phyloP scores from a whole-genome alignment of 1,140 invertebrate species.

The Cylas formicarius region DNA sequence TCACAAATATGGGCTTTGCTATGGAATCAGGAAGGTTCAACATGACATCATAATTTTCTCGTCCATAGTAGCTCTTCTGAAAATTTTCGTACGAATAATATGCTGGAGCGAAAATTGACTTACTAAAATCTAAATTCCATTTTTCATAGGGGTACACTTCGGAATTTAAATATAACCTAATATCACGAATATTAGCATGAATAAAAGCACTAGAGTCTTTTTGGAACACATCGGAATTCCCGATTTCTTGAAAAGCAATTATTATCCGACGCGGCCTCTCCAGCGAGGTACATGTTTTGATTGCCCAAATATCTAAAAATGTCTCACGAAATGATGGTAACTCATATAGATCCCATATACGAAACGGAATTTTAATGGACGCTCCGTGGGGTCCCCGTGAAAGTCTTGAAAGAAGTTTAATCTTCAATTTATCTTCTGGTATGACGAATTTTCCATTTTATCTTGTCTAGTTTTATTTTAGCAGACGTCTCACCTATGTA shows the following conservation, averaged over 20 bases:
- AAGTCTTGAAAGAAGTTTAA: slow-evolving; percentile 8
- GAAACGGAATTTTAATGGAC: slow-evolving; percentile 14
- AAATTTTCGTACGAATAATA: too few species aligned
- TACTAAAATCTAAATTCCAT: too few species aligned
- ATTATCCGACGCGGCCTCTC: slow-evolving; percentile 22
- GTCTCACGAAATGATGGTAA: slow-evolving; percentile 14
- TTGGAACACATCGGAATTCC: neutral
- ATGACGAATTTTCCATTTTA: slow-evolving; percentile 23
- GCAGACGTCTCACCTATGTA: slow-evolving; percentile 7
- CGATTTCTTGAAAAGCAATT: slow-evolving; percentile 17
- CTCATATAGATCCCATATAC: slow-evolving; percentile 21
- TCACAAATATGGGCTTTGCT: too few species aligned
- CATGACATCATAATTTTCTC: too few species aligned
- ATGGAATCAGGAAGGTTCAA: too few species aligned
- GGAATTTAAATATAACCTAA: too few species aligned
- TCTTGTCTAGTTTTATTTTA: slow-evolving; percentile 14
- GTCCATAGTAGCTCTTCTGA: too few species aligned
- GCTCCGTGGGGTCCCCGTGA: slow-evolving; percentile 5
- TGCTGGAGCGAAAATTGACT: too few species aligned
- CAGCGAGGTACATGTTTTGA: slow-evolving; percentile 18
- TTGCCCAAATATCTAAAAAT: slow-evolving; percentile 18
- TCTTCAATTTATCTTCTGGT: slow-evolving; percentile 9
- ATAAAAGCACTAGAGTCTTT: too few species aligned
- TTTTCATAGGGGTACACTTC: too few species aligned
- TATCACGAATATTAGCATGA: too few species aligned